Conservation (phyloP, 2,888 invertebrate species). For the Drosophila imparisetae region DNA sequence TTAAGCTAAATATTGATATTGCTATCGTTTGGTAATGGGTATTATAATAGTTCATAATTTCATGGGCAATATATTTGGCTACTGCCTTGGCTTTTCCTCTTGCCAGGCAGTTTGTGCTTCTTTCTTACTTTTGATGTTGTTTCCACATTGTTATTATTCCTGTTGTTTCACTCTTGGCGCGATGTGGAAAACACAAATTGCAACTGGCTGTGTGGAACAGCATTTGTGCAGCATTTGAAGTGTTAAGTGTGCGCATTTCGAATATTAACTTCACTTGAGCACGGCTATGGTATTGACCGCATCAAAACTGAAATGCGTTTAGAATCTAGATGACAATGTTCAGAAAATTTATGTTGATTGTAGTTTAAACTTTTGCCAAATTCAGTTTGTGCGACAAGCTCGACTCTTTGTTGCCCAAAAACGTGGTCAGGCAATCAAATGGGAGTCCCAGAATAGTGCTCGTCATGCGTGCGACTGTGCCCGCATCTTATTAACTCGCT, state of each 20-base stretch:
- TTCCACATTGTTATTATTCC: conserved; percentile 11
- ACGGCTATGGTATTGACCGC: conserved; percentile 7
- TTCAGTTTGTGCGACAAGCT: conserved; percentile 7
- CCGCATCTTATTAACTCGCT: conserved; percentile 61
- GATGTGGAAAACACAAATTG: conserved; percentile 24
- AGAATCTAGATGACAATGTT: not conserved
- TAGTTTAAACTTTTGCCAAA: conserved; percentile 14
- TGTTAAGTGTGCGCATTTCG: conserved; percentile 47
- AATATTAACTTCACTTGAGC: conserved; percentile 35
- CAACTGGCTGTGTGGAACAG: conserved; percentile 39
- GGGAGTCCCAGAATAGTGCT: conserved; percentile 28
- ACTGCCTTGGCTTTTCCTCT: conserved; percentile 16
- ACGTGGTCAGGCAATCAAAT: conserved; percentile 40
- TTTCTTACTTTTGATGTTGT: conserved; percentile 20
- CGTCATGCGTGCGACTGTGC: conserved; percentile 1
- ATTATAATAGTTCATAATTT: not conserved
- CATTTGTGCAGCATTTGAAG: conserved; percentile 47
- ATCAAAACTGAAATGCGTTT: conserved; percentile 7
- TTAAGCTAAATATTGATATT: too few species aligned
- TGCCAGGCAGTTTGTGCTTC: conserved; percentile 41
- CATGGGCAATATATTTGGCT: conserved; percentile 3
- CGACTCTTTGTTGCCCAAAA: conserved; percentile 1
- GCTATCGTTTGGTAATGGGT: not conserved
- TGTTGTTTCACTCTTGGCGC: conserved; percentile 4
- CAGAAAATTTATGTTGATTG: conserved; percentile 1